phyloP scores from a whole-genome alignment of 1,140 invertebrate genomes.

The Spodoptera litura region DNA sequence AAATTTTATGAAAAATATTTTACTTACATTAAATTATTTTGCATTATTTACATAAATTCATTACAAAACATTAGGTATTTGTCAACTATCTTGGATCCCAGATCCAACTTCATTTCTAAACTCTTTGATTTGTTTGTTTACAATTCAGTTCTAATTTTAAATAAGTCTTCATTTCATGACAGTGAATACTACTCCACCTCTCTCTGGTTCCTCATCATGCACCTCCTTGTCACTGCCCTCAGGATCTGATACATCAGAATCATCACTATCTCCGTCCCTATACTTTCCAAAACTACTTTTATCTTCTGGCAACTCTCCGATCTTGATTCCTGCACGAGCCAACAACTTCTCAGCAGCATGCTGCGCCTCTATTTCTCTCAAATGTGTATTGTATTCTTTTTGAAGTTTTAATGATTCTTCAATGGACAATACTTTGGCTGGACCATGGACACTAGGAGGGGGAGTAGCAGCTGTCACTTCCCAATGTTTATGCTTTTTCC shows the following conservation, averaged over 20 bases:
- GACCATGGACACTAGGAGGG: constrained; percentile 86
- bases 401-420: constrained; percentile 88
- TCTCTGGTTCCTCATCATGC: constrained; percentile 79
- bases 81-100: background rate
- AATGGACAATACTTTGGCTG: constrained; percentile 86
- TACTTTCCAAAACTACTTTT: constrained; percentile 69
- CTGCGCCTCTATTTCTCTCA: constrained; percentile 76
- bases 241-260: constrained; percentile 67
- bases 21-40: background rate
- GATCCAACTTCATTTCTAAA: background rate
- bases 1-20: constrained; percentile 2
- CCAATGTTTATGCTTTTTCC: constrained; percentile 88
- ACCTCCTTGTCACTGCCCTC: constrained; percentile 80
- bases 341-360: constrained; percentile 79
- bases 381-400: constrained; percentile 76
- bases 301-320: constrained; percentile 66
- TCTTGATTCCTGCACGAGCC: constrained; percentile 66
- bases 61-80: background rate
- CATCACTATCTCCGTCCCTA: constrained; percentile 72
- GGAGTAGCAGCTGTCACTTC: constrained; percentile 91
- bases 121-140: background rate
- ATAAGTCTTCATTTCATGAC: constrained; percentile 68
- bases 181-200: constrained; percentile 78
- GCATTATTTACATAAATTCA: constrained; percentile 1
- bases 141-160: background rate